phyloP scores from a whole-genome alignment of 2,888 invertebrate genomes.

The Drosophila kuntzei region DNA sequence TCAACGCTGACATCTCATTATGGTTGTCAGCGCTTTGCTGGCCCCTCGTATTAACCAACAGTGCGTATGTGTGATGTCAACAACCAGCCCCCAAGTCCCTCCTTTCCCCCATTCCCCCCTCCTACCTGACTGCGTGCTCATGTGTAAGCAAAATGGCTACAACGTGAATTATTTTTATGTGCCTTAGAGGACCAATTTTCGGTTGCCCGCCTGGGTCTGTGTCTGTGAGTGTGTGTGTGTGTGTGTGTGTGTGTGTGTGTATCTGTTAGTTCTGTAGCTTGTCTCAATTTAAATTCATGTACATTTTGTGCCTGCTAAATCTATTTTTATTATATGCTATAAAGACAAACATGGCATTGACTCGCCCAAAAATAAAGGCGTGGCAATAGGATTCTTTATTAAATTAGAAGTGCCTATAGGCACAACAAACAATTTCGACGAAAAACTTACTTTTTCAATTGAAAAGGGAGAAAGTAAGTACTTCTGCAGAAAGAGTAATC shows the following conservation, averaged over 20 bases:
- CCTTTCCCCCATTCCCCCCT: background rate
- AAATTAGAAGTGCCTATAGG: slow-evolving; percentile 22
- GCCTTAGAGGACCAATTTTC: slow-evolving; percentile 75
- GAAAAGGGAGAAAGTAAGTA: too few relatives aligned
- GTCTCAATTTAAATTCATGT: slow-evolving; percentile 62
- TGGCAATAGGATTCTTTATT: slow-evolving; percentile 1
- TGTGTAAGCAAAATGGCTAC: slow-evolving; percentile 74
- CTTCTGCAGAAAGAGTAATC: too few relatives aligned
- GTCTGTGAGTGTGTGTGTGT: background rate
- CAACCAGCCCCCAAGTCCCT: slow-evolving; percentile 8
- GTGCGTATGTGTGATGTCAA: slow-evolving; percentile 74
- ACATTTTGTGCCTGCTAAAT: slow-evolving; percentile 31
- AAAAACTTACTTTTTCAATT: background rate
- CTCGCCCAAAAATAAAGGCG: background rate
- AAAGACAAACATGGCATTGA: background rate
- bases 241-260: slow-evolving; percentile 8
- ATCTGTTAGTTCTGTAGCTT: slow-evolving; percentile 19
- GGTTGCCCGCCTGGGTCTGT: slow-evolving; percentile 22
- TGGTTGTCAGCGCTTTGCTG: slow-evolving; percentile 72
- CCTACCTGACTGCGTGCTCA: slow-evolving; percentile 39
- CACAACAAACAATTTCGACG: background rate
- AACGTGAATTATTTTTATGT: slow-evolving; percentile 77
- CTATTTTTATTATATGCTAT: slow-evolving; percentile 45
- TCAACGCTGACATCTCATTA: slow-evolving; percentile 79
- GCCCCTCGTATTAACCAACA: slow-evolving; percentile 41